Percentiles rank a stretch among this genome's conserved stretches.
phyloP scores from a whole-genome alignment of 2,888 invertebrate species.

The Drosophila tripunctata region DNA sequence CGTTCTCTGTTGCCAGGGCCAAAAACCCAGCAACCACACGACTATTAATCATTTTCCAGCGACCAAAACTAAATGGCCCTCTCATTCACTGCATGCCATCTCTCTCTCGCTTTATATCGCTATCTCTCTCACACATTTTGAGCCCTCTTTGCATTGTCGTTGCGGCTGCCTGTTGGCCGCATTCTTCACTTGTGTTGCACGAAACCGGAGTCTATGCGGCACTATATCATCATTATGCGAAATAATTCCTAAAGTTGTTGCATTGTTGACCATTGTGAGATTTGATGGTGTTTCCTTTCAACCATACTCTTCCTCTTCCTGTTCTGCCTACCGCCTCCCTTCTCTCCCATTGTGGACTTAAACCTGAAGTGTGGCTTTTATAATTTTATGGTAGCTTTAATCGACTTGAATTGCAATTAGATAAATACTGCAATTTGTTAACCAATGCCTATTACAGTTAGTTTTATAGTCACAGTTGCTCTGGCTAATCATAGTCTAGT shows the following conservation, averaged over 20 bases:
- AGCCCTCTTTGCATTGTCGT: conserved; percentile 56
- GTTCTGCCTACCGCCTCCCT: neutral
- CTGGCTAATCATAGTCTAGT: neutral
- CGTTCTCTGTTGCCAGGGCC: conserved; percentile 48
- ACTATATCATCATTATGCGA: conserved; percentile 75
- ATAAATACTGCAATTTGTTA: neutral
- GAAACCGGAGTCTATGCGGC: conserved; percentile 47
- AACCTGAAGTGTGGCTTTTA: conserved; percentile 4
- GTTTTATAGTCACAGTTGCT: neutral
- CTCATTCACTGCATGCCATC: conserved; percentile 44
- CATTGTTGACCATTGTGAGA: conserved; percentile 53
- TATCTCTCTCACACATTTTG: conserved; percentile 23
- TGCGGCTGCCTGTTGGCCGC: conserved; percentile 58
- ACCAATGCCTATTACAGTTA: neutral
- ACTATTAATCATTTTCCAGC: conserved; percentile 77
- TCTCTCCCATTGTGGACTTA: too few species aligned
- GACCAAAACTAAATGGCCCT: conserved; percentile 72
- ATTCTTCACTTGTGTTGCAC: conserved; percentile 50
- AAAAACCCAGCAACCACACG: conserved; percentile 63
- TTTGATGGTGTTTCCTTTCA: conserved; percentile 40
- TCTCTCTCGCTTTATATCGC: conserved; percentile 1
- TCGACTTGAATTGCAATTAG: neutral
- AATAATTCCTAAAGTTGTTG: conserved; percentile 55
- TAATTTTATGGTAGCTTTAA: conserved; percentile 16
- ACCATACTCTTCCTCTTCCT: neutral